A percentile compares a stretch with the other conserved stretches of the same genome.
Conservation (phyloP, 2,113 vertebrate species). For the Tychaedon coryphoeus region DNA sequence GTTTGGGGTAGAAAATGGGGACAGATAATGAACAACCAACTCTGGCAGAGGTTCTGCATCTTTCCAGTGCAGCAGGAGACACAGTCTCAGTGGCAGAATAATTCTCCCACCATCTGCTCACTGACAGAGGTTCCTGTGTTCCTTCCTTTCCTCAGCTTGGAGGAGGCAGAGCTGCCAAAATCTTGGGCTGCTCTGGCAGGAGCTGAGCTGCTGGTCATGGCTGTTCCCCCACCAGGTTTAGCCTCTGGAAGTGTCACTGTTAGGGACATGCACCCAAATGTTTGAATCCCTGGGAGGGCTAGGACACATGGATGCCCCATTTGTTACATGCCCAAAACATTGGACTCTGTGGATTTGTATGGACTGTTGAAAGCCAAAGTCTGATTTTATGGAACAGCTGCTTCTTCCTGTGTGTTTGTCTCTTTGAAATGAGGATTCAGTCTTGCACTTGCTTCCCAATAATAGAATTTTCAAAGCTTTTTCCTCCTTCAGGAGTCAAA, state of each 20-base stretch:
- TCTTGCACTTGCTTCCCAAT: background rate
- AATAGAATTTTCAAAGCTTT: background rate
- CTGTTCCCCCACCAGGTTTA: background rate
- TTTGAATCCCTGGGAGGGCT: background rate
- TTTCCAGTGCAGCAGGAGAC: background rate
- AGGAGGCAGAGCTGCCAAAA: background rate
- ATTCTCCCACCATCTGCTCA: background rate
- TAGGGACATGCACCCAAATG: background rate
- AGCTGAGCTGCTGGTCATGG: background rate
- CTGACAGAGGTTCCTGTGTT: background rate
- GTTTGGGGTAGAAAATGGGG: background rate
- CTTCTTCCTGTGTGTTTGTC: background rate
- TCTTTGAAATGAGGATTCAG: background rate
- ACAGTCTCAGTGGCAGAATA: background rate
- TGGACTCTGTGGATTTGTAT: background rate
- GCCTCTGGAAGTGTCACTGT: background rate
- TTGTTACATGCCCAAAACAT: background rate
- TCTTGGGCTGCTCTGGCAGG: background rate
- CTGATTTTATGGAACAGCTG: background rate
- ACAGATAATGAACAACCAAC: background rate
- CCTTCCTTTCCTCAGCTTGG: background rate
- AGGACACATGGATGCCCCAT: rapidly evolving
- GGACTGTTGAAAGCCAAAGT: background rate
- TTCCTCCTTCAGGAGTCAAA: background rate
- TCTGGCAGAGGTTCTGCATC: background rate